Conservation (phyloP, 2,888 invertebrate species). For the Bugula neritina region DNA sequence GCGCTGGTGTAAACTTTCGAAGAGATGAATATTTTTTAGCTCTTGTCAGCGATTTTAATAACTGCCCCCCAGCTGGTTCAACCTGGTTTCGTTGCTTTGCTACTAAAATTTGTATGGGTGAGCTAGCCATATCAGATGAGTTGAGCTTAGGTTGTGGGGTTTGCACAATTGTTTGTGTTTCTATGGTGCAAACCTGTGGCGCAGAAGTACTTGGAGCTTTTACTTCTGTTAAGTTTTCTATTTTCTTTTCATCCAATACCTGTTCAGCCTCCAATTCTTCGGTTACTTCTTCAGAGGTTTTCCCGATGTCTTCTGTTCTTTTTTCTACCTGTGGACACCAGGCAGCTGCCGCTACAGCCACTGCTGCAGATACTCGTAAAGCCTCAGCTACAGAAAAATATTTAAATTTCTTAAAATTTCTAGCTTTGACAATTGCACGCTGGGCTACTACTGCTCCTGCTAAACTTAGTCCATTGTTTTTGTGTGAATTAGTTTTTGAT, state of each 20-base stretch:
- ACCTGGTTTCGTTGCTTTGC: not conserved
- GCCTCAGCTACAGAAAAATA: not conserved
- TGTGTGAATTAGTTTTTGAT: not conserved
- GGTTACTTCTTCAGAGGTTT: no score
- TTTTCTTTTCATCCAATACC: no score
- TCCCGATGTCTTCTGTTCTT: no score
- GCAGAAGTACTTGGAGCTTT: no score
- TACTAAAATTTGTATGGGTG: not conserved
- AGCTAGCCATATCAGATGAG: not conserved
- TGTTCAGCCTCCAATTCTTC: no score
- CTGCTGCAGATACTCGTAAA: not conserved
- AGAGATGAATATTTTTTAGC: not conserved
- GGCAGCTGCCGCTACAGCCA: not conserved
- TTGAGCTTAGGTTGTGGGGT: not conserved
- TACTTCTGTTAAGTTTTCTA: no score
- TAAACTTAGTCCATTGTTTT: not conserved
- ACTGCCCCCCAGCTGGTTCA: not conserved
- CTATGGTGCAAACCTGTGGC: not conserved
- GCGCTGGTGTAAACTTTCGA: not conserved
- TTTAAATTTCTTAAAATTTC: not conserved
- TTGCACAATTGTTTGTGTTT: not conserved
- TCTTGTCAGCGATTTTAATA: not conserved
- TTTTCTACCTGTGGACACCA: not conserved
- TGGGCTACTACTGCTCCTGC: not conserved
- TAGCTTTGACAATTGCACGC: not conserved